Evolutionary conservation across 2,888 invertebrate species (phyloP).

Genomic region (Diarsia rubi): DNA sequence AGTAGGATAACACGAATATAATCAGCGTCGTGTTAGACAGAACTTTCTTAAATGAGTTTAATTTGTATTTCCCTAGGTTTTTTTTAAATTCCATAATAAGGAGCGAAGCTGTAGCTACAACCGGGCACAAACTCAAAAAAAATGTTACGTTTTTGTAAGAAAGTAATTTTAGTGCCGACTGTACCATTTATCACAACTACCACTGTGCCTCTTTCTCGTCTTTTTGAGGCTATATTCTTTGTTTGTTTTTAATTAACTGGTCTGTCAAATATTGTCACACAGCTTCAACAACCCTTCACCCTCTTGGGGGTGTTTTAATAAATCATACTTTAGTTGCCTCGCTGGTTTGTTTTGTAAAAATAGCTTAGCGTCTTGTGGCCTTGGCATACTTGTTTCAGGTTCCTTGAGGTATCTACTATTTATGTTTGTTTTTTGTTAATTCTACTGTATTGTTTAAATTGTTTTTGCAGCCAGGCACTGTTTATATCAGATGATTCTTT

Average conservation of each 20-base stretch:
- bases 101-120: neutral
- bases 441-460: neutral
- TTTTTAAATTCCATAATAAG: neutral
- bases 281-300: neutral
- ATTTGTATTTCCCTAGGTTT: neutral
- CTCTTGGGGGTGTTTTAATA: constrained; percentile 25
- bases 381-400: neutral
- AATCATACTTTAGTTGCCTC: constrained; percentile 18
- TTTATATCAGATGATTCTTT: too few relatives aligned
- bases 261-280: constrained; percentile 38
- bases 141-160: neutral
- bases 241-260: constrained; percentile 53
- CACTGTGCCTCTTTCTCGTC: constrained; percentile 17
- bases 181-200: constrained; percentile 39
- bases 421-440: neutral
- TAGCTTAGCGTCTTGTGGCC: neutral
- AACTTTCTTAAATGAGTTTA: too few relatives aligned
- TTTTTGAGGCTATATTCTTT: constrained; percentile 34
- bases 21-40: too few relatives aligned
- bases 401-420: neutral
- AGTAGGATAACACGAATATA: too few relatives aligned
- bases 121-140: neutral
- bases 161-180: neutral
- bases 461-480: neutral
- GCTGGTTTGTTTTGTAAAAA: constrained; percentile 12